A percentile compares a stretch with the other conserved stretches of the same genome.
phyloP scores from a whole-genome alignment of 1,140 invertebrate genomes.

The Drosophila serrata region DNA sequence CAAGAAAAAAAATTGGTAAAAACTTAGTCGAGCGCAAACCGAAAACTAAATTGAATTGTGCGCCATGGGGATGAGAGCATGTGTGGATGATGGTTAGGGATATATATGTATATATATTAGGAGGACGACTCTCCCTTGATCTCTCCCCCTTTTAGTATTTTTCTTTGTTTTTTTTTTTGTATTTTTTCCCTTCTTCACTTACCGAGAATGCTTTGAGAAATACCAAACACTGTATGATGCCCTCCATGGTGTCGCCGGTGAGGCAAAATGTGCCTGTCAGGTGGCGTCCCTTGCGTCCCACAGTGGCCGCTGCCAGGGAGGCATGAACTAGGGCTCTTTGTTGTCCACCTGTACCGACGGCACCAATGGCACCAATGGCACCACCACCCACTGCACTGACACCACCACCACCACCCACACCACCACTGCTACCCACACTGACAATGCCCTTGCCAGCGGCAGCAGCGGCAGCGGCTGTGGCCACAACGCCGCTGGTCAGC shows the following conservation, averaged over 20 bases:
- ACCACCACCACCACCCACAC: slow-evolving; percentile 86
- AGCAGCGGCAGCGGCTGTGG: slow-evolving; percentile 86
- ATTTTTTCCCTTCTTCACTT: slow-evolving; percentile 85
- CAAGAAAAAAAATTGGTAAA: slow-evolving; percentile 16
- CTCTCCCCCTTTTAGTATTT: not conserved
- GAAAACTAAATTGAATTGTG: slow-evolving; percentile 80
- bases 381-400: slow-evolving; percentile 61
- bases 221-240: slow-evolving; percentile 95
- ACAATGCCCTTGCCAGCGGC: slow-evolving; percentile 85
- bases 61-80: slow-evolving; percentile 47
- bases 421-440: slow-evolving; percentile 74
- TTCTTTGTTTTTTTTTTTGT: not conserved
- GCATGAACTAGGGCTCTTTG: slow-evolving; percentile 91
- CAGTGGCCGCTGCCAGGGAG: slow-evolving; percentile 90
- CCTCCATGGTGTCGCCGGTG: slow-evolving; percentile 95
- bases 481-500: slow-evolving; percentile 88
- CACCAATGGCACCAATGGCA: slow-evolving; percentile 38
- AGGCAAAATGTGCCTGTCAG: slow-evolving; percentile 94
- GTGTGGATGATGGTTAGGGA: not conserved
- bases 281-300: slow-evolving; percentile 91
- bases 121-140: not conserved
- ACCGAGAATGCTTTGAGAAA: slow-evolving; percentile 97
- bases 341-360: slow-evolving; percentile 73
- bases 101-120: slow-evolving; percentile 7
- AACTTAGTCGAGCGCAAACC: slow-evolving; percentile 75